Conservation (phyloP, 1,140 invertebrate genomes). For the Hyphantria cunea region DNA sequence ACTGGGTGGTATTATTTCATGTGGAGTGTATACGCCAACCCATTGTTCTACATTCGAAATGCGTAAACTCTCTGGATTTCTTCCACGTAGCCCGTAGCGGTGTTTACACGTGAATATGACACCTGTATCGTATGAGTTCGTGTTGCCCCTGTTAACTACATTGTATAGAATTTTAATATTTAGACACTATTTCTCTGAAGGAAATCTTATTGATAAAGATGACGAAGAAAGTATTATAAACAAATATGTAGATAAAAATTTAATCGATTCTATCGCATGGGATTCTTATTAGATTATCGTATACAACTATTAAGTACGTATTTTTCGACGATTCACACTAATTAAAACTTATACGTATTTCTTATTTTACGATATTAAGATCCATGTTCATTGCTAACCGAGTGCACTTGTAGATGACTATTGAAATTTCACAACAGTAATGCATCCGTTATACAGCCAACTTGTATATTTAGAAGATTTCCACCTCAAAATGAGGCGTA, state of each 20-base stretch:
- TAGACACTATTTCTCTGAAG: constrained; percentile 44
- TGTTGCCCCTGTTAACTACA: constrained; percentile 38
- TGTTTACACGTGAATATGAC: constrained; percentile 72
- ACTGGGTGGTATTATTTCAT: constrained; percentile 11
- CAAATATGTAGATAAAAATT: constrained; percentile 54
- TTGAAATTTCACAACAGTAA: constrained; percentile 6
- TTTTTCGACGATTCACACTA: constrained; percentile 8
- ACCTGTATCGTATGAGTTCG: constrained; percentile 44
- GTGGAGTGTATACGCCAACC: constrained; percentile 29
- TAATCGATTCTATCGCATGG: constrained; percentile 43
- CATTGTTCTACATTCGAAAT: constrained; percentile 41
- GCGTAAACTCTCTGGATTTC: constrained; percentile 35
- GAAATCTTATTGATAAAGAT: constrained; percentile 54
- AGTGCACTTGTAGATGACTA: constrained; percentile 4
- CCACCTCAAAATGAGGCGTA: too few species aligned
- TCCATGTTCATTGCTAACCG: constrained; percentile 17
- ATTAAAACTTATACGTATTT: constrained; percentile 9
- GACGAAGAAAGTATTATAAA: constrained; percentile 61
- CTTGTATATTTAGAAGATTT: background rate
- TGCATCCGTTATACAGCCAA: constrained; percentile 14
- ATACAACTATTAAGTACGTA: constrained; percentile 20
- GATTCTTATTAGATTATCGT: constrained; percentile 61
- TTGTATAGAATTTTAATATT: constrained; percentile 26
- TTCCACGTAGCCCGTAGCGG: constrained; percentile 64
- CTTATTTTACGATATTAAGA: constrained; percentile 17